Base-by-base conservation (phyloP, 1,140 invertebrate genomes). In the Tetramorium alpestre region DNA sequence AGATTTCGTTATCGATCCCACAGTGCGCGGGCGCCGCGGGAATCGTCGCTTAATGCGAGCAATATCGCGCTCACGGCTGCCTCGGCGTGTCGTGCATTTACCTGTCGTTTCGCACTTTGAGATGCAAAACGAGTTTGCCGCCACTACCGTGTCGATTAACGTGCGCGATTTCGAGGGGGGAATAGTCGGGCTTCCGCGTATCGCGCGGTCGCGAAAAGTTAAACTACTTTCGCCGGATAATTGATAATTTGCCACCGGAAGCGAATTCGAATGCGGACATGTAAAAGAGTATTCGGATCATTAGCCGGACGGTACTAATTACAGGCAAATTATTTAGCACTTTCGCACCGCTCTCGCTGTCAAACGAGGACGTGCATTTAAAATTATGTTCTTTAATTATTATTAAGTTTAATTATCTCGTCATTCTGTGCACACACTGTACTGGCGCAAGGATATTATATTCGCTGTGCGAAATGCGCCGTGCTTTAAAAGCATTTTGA, bases 111-210 rank as follows among this genome's bases (percentile, higher is more conserved):
- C 67, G 44, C 84, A 87, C 84, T 88, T 88, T 88, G 87, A 88
- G 58, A 86, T 88, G 82, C 87, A 86, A 88, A 86, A 88, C 49
- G 75, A 88, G 84, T 76, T 72, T 88, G 70, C 81, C 49, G 33
- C 16, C 67, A 28, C 64, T 80, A 56, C 70, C 60, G 64, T 49
- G 81, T 85, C 81, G 82, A 56, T 85, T 76, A 86, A 41, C 70
- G 70, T 47, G 44, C 64, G 54, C 80, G 65, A 84, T 28, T 51
- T 67, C 64, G 76, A 65, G 22, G 64, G 47, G 47, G 76, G 41
- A 86, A 49, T 18, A 49, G 22, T 38, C 33, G 1, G 33, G 60
- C 44, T 28, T 78, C 67, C 41, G 13, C 56, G 1, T 73, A 47
- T 33, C 13, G n/a, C 73, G 49, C 33, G 33, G 49, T 60, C 47